phyloP scores from a whole-genome alignment of 2,888 invertebrate genomes.

The Dorcus parallelipipedus region DNA sequence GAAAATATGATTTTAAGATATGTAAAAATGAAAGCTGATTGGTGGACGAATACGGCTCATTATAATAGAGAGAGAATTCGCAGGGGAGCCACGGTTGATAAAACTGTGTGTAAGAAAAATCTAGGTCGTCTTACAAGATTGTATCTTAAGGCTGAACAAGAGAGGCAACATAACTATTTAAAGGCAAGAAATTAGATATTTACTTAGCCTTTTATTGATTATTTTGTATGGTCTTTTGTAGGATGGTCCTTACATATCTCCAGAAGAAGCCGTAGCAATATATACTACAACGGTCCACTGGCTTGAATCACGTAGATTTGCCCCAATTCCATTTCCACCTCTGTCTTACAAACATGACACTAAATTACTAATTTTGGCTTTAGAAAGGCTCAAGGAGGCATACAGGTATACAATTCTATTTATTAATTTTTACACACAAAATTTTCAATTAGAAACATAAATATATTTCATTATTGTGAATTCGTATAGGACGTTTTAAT shows the following conservation, averaged over 20 bases:
- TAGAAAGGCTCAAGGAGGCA: conserved; percentile 95
- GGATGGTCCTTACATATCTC: conserved; percentile 99
- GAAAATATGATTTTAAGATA: conserved; percentile 99
- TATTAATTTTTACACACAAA: too few relatives aligned
- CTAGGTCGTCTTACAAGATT: conserved; percentile 94
- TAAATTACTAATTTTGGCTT: conserved; percentile 91
- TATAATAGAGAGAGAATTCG: conserved; percentile 98
- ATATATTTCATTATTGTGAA: too few relatives aligned
- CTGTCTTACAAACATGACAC: conserved; percentile 99
- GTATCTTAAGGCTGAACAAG: conserved; percentile 97
- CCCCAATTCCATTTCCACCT: conserved; percentile 99
- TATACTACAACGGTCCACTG: conserved; percentile 99
- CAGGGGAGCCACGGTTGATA: conserved; percentile 99
- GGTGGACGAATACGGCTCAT: conserved; percentile 99
- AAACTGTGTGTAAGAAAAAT: conserved; percentile 99
- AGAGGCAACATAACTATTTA: conserved; percentile 97
- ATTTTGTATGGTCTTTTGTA: conserved; percentile 36
- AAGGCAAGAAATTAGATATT: conserved; percentile 58
- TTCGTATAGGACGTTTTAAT: too few relatives aligned
- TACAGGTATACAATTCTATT: conserved; percentile 57
- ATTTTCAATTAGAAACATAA: too few relatives aligned
- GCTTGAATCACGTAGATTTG: conserved; percentile 97
- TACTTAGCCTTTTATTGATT: neutral
- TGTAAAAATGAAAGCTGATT: conserved; percentile 99
- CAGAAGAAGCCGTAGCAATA: conserved; percentile 99